These are phyloP conservation scores for Spizaetus ornatus DNA, from an alignment of 2,113 vertebrate species.

Conservation along the genomic window DNA sequence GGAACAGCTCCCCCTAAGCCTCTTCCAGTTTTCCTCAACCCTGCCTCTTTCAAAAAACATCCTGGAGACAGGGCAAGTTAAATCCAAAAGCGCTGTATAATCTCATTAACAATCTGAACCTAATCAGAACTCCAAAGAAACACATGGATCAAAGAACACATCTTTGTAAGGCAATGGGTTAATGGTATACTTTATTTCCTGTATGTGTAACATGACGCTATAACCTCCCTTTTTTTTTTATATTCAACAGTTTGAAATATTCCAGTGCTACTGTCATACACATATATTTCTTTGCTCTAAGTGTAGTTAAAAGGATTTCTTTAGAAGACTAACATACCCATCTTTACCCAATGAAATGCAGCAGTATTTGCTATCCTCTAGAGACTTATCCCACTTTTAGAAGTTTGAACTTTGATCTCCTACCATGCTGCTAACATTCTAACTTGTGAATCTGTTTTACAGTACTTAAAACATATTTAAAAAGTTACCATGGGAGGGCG, in stretches of 20 bases:
- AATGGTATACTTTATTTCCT: not conserved
- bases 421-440: not conserved
- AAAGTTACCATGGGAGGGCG: constrained; percentile 87
- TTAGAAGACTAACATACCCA: not conserved
- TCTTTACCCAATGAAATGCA: not conserved
- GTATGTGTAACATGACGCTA: not conserved
- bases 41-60: not conserved
- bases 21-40: not conserved
- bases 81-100: not conserved
- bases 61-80: not conserved
- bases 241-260: not conserved
- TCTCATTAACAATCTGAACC: not conserved
- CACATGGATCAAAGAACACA: not conserved
- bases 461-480: not conserved
- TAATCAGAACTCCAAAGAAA: not conserved
- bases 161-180: not conserved
- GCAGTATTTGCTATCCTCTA: not conserved
- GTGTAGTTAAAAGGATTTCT: not conserved
- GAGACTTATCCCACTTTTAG: not conserved
- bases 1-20: not conserved
- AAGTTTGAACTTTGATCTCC: not conserved
- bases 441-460: not conserved
- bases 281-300: not conserved
- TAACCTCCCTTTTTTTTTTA: not conserved
- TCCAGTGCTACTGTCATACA: not conserved